phyloP scores from a whole-genome alignment of 2,888 invertebrate genomes.

The Mamestra brassicae region DNA sequence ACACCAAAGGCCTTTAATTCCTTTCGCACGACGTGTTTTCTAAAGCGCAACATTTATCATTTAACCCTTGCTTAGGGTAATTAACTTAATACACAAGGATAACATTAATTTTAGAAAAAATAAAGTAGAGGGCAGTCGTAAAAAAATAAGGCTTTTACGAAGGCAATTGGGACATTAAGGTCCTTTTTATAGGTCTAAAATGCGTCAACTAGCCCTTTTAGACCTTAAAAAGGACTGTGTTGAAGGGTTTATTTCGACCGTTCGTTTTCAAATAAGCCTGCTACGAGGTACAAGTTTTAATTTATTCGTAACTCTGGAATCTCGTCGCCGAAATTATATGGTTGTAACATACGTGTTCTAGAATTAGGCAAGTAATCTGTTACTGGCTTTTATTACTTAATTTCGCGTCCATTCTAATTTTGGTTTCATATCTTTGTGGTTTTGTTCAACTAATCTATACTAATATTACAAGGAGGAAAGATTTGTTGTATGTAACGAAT shows the following conservation, averaged over 20 bases:
- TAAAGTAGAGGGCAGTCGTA: slow-evolving; percentile 59
- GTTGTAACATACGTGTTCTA: slow-evolving; percentile 14
- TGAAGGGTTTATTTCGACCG: slow-evolving; percentile 37
- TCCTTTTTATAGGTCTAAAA: slow-evolving; percentile 41
- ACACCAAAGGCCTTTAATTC: slow-evolving; percentile 79
- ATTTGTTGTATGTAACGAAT: too few relatives aligned
- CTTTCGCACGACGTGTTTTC: slow-evolving; percentile 81
- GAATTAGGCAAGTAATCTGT: slow-evolving; percentile 14
- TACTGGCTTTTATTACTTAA: slow-evolving; percentile 14
- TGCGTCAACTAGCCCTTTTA: slow-evolving; percentile 59
- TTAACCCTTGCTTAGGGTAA: slow-evolving; percentile 80
- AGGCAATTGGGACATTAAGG: slow-evolving; percentile 61
- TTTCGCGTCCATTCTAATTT: neutral
- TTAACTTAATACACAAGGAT: slow-evolving; percentile 79
- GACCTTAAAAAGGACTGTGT: slow-evolving; percentile 33
- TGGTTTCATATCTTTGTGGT: neutral
- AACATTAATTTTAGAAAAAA: slow-evolving; percentile 70
- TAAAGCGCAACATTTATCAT: slow-evolving; percentile 83
- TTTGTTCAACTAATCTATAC: neutral
- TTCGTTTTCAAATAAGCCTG: slow-evolving; percentile 15
- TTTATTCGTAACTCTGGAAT: slow-evolving; percentile 43
- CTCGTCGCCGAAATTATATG: slow-evolving; percentile 22
- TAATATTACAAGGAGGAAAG: too few relatives aligned
- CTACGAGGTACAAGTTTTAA: slow-evolving; percentile 44
- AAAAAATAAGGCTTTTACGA: slow-evolving; percentile 71